Percentiles rank a stretch among this genome's conserved stretches.
These are phyloP conservation scores for Diplolepis rosae DNA, from an alignment of 2,888 invertebrate genomes.

Conservation along the genomic window DNA sequence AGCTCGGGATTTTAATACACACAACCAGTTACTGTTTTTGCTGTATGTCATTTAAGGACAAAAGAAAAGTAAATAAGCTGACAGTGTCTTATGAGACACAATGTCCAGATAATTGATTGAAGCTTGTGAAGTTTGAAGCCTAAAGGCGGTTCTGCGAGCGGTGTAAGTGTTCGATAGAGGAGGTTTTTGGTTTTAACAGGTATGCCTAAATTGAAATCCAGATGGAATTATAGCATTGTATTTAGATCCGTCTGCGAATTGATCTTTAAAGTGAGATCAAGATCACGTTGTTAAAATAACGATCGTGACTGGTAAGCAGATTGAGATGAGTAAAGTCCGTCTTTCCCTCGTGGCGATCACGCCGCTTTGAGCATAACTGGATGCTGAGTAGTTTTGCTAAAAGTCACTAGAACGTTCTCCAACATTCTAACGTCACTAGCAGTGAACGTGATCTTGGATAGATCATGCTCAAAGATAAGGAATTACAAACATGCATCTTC, in stretches of 20 bases:
- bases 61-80: too few species aligned
- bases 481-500: constrained; percentile 15
- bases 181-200: too few species aligned
- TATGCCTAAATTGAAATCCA: background rate
- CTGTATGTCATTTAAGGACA: too few species aligned
- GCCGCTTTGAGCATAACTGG: constrained; percentile 40
- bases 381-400: constrained; percentile 27
- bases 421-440: constrained; percentile 32
- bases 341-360: constrained; percentile 52
- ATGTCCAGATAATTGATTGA: too few species aligned
- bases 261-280: constrained; percentile 29
- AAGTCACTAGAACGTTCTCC: background rate
- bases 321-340: constrained; percentile 40
- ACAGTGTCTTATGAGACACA: too few species aligned
- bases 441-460: constrained; percentile 41
- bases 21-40: too few species aligned
- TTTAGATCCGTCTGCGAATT: constrained; percentile 32
- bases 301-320: constrained; percentile 48
- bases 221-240: background rate
- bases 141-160: too few species aligned
- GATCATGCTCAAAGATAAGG: background rate
- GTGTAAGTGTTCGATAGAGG: too few species aligned
- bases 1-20: too few species aligned
- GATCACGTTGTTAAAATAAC: constrained; percentile 38
- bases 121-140: background rate